phyloP scores from a whole-genome alignment of 2,797 vertebrate species.

The Micrastur ruficollis region DNA sequence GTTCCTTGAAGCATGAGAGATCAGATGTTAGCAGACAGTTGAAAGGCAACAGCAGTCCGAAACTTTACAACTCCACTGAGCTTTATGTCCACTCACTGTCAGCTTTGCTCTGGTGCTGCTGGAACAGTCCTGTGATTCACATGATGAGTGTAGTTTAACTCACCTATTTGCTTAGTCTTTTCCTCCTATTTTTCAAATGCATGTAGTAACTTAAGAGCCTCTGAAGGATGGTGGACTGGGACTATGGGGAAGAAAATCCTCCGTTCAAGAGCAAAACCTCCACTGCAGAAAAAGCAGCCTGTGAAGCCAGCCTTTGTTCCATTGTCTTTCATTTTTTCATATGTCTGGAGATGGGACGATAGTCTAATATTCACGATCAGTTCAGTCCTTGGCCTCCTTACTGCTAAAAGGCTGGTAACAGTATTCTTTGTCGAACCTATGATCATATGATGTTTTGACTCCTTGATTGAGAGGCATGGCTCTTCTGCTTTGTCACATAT shows the following conservation, averaged over 20 bases:
- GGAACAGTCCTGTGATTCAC: neutral
- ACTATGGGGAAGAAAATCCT: neutral
- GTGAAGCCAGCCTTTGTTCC: neutral
- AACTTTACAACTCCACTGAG: neutral
- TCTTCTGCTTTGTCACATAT: neutral
- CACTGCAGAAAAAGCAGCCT: neutral
- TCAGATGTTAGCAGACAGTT: neutral
- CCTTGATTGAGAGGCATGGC: neutral
- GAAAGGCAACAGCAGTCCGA: neutral
- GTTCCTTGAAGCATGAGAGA: neutral
- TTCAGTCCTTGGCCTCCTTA: neutral
- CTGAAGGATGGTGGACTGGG: neutral
- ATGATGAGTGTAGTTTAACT: fast-evolving
- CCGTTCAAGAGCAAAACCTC: neutral
- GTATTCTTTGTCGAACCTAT: neutral
- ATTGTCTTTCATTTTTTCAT: neutral
- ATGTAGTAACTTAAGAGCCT: neutral
- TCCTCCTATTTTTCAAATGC: neutral
- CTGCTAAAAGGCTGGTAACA: neutral
- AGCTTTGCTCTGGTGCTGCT: neutral
- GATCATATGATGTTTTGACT: neutral
- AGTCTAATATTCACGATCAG: neutral
- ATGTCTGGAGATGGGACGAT: neutral
- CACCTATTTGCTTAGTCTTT: neutral
- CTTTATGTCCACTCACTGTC: neutral